A percentile compares a stretch with the other conserved stretches of the same genome.
These are phyloP conservation scores for Coenobita brevimanus DNA, from an alignment of 1,140 invertebrate genomes.

Conservation along the genomic window DNA sequence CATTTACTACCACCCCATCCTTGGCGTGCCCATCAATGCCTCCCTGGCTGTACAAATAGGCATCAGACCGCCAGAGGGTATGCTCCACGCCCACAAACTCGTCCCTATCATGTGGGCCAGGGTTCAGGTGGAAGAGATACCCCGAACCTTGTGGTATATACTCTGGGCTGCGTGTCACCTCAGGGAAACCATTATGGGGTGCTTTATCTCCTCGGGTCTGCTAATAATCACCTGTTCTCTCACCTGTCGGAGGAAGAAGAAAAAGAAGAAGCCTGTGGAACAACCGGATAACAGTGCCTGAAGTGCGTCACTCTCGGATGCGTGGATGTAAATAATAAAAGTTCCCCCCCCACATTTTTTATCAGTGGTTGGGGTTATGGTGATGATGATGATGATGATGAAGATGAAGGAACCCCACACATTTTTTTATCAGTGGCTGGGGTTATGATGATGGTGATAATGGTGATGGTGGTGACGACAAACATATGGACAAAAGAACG, in stretches of 20 bases:
- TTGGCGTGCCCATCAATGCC: slow-evolving; percentile 68
- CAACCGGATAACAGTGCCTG: no score
- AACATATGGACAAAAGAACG: no score
- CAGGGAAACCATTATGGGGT: slow-evolving; percentile 49
- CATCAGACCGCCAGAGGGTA: slow-evolving; percentile 58
- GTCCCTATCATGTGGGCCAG: slow-evolving; percentile 67
- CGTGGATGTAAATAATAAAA: no score
- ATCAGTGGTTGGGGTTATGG: no score
- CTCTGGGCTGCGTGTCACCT: slow-evolving; percentile 65
- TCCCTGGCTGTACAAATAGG: slow-evolving; percentile 67
- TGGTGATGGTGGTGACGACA: no score
- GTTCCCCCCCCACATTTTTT: no score
- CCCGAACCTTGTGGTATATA: slow-evolving; percentile 60
- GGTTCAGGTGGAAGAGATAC: slow-evolving; percentile 64
- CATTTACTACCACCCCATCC: slow-evolving; percentile 67
- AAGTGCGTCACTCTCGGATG: no score
- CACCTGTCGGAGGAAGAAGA: slow-evolving; percentile 44
- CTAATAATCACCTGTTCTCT: slow-evolving; percentile 49
- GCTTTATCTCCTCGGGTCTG: slow-evolving; percentile 47
- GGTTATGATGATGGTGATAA: no score
- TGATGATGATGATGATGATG: no score
- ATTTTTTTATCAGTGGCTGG: no score
- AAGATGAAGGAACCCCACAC: no score
- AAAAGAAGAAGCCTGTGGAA: background rate
- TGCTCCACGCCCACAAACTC: slow-evolving; percentile 65